These are phyloP conservation scores for Lasioglossum oenotherae DNA, from an alignment of 2,888 invertebrate genomes.

Conservation along the genomic window DNA sequence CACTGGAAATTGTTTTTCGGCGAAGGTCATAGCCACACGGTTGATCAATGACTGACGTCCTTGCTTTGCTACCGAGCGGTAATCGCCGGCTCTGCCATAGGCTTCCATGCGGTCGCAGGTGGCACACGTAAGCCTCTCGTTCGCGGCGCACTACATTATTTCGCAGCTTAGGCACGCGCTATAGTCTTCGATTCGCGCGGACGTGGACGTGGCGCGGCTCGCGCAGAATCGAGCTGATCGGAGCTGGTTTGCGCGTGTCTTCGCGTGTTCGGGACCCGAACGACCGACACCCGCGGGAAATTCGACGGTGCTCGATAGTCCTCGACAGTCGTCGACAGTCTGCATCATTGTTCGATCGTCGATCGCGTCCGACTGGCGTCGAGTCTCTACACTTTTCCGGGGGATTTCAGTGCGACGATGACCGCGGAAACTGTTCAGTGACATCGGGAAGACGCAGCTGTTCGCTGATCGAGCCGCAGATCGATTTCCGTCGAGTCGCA, in stretches of 20 bases:
- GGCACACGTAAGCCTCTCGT: background rate
- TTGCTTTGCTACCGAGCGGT: slow-evolving; percentile 60
- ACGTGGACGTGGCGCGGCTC: background rate
- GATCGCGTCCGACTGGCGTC: background rate
- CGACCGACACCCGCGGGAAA: slow-evolving; percentile 30
- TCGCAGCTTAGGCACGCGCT: slow-evolving; percentile 27
- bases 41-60: slow-evolving; percentile 76
- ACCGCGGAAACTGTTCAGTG: background rate
- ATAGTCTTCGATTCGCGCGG: background rate
- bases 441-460: background rate
- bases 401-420: slow-evolving; percentile 18
- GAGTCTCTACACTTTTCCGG: background rate
- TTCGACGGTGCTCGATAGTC: slow-evolving; percentile 7
- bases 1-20: slow-evolving; percentile 8
- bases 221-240: slow-evolving; percentile 46
- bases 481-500: background rate
- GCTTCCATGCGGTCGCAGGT: slow-evolving; percentile 16
- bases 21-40: slow-evolving; percentile 71
- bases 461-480: background rate
- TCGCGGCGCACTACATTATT: slow-evolving; percentile 51
- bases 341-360: background rate
- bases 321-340: background rate
- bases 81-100: slow-evolving; percentile 32
- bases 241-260: slow-evolving; percentile 25
- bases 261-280: slow-evolving; percentile 10